Evolutionary conservation across 2,113 vertebrate genomes (phyloP), one percentile per base, ranked within the genome.

Genomic region (Pangasianodon hypophthalmus): DNA sequence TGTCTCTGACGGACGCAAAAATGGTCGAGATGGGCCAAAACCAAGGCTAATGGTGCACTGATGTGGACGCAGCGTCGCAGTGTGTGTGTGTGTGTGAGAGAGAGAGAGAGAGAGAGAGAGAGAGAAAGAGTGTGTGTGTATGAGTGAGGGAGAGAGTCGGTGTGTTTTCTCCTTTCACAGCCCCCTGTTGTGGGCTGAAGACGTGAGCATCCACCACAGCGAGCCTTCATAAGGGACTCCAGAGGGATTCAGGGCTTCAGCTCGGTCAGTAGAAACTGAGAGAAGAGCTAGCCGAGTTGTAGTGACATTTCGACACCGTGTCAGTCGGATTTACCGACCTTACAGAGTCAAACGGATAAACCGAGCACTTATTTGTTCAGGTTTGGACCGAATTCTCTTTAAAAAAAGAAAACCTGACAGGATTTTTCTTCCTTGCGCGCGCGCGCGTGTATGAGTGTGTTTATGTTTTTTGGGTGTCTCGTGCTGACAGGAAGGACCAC

Each of bases 11-110:
- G 11, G 75, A 50, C 44, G 44, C 37, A 79, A 79, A 79, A 79
- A 79, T 29, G 44, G 75, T 50, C 11, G 75, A 48, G 75, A 48
- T 29, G 75, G 24, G 0, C 10, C 44, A 79, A 79, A 79, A 79
- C 75, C 75, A 79, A 29, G 46, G 75, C 75, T 79, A 79, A 79
- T 79, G 44, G 75, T 79, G 75, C 26, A 79, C 75, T 50, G 75
- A 79, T 79, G 75, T 79, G 75, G 46, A 50, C 44, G 75, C 75
- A 29, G 24, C 75, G 46, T 48, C 46, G 75, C 75, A 18, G 48
- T 52, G 79, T 80, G 77, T 52, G 29, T 32, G 80, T 54, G 80
- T 54, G 24, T 79, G 29, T 44, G 26, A 13, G 9, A 41, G 52
- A 21, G 48, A 21, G 52, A 11, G 52, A 58, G 54, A 60, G 81